Percentiles rank a stretch among this genome's conserved stretches.
These are phyloP conservation scores for Probaryconus sp. DNA, from an alignment of 1,140 invertebrate species.

Conservation along the genomic window DNA sequence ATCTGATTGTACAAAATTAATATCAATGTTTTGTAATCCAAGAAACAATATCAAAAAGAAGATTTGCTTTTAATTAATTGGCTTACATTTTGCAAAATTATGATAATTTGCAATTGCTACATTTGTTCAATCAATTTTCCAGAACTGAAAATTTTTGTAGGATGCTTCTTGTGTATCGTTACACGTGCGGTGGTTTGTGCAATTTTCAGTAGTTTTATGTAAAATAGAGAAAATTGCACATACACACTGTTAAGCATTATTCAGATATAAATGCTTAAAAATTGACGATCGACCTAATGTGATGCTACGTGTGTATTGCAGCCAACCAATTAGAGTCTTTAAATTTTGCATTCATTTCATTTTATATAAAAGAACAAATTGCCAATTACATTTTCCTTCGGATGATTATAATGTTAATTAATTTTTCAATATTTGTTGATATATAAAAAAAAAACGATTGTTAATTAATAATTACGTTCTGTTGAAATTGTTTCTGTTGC, in stretches of 20 bases:
- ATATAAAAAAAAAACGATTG: no score
- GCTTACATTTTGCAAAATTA: slow-evolving; percentile 17
- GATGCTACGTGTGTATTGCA: slow-evolving; percentile 7
- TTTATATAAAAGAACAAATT: no score
- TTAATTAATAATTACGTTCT: no score
- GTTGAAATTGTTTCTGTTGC: neutral
- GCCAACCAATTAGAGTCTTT: slow-evolving; percentile 4
- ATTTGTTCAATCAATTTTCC: slow-evolving; percentile 52
- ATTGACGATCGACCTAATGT: slow-evolving; percentile 31
- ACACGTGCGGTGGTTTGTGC: slow-evolving; percentile 36
- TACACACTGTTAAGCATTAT: slow-evolving; percentile 29
- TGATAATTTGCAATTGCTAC: no score
- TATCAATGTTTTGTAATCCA: no score
- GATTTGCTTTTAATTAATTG: slow-evolving; percentile 12
- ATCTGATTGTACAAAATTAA: slow-evolving; percentile 50
- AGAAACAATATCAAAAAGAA: slow-evolving; percentile 14
- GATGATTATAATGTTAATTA: neutral
- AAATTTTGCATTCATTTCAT: no score
- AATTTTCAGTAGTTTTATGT: slow-evolving; percentile 41
- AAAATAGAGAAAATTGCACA: slow-evolving; percentile 35
- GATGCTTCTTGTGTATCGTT: slow-evolving; percentile 28
- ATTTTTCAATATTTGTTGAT: neutral
- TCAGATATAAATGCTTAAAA: slow-evolving; percentile 27
- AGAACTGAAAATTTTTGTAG: slow-evolving; percentile 34
- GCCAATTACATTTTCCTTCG: no score